These are phyloP conservation scores for Sceliomorpha sp. DNA, from an alignment of 2,888 invertebrate genomes.

Conservation along the genomic window DNA sequence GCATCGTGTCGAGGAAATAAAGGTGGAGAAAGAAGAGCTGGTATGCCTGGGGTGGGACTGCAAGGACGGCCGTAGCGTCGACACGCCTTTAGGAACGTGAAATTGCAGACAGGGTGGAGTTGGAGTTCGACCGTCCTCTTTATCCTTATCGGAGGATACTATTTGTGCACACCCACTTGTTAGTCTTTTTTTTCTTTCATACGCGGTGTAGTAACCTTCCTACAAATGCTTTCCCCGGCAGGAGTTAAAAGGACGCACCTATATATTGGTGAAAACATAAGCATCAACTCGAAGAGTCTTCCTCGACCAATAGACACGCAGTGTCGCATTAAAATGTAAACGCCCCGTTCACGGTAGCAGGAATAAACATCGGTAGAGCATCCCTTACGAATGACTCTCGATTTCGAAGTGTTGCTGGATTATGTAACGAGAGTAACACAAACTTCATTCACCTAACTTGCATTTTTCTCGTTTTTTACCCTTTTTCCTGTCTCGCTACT, in stretches of 20 bases:
- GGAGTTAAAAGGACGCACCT: conserved; percentile 2
- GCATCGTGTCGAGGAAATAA: neutral
- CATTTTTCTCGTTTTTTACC: conserved; percentile 35
- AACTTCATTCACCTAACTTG: conserved; percentile 28
- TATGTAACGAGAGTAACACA: conserved; percentile 31
- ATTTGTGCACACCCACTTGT: conserved; percentile 17
- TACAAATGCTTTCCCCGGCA: conserved; percentile 11
- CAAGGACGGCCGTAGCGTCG: conserved; percentile 8
- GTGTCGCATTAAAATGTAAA: neutral
- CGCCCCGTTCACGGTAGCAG: conserved; percentile 12
- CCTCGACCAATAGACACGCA: conserved; percentile 22
- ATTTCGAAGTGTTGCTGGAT: conserved; percentile 36
- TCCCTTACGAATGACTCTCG: conserved; percentile 44
- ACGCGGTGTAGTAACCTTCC: conserved; percentile 14
- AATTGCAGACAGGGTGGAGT: conserved; percentile 1
- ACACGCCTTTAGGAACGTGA: conserved; percentile 7
- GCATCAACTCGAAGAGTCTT: conserved; percentile 16
- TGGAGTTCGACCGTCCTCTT: neutral
- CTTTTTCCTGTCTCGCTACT: neutral
- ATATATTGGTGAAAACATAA: conserved; percentile 13
- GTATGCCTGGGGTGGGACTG: too few relatives aligned
- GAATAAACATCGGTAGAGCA: conserved; percentile 10
- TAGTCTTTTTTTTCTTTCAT: conserved; percentile 23
- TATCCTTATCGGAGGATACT: conserved; percentile 4
- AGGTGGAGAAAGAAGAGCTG: conserved; percentile 7